Evolutionary conservation across 2,113 vertebrate species (phyloP).

Genomic region (Ceyx margarethae): DNA sequence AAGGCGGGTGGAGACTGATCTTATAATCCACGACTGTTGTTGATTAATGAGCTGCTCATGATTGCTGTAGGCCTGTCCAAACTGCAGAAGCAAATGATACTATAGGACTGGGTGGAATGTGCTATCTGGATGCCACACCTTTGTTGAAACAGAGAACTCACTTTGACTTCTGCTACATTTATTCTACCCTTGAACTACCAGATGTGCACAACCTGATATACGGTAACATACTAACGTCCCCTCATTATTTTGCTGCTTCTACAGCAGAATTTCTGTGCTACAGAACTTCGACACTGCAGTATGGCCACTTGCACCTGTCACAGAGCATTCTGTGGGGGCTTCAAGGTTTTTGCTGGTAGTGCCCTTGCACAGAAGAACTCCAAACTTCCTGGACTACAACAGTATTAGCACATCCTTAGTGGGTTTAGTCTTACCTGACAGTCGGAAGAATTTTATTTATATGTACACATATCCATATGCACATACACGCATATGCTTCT

Average conservation of each 20-base stretch:
- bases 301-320: background rate
- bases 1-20: constrained; percentile 7
- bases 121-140: constrained; percentile 5
- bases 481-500: background rate
- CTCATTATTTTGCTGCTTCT: background rate
- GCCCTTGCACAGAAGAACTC: background rate
- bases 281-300: background rate
- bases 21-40: background rate
- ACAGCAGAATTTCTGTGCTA: background rate
- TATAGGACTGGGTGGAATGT: background rate
- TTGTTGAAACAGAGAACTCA: constrained; percentile 9
- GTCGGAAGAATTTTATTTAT: background rate
- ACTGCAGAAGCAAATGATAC: background rate
- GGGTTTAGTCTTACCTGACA: background rate
- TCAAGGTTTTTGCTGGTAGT: background rate
- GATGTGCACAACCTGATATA: rapidly evolving
- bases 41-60: constrained; percentile 41
- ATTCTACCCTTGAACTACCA: background rate
- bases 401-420: background rate
- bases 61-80: constrained; percentile 27
- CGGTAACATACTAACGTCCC: rapidly evolving
- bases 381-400: background rate
- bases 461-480: background rate
- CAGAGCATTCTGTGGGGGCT: rapidly evolving
- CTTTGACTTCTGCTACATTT: background rate